A percentile compares a stretch with the other conserved stretches of the same genome.
Evolutionary conservation across 2,797 vertebrate species (phyloP).

Genomic region (Sciurus vulgaris): DNA sequence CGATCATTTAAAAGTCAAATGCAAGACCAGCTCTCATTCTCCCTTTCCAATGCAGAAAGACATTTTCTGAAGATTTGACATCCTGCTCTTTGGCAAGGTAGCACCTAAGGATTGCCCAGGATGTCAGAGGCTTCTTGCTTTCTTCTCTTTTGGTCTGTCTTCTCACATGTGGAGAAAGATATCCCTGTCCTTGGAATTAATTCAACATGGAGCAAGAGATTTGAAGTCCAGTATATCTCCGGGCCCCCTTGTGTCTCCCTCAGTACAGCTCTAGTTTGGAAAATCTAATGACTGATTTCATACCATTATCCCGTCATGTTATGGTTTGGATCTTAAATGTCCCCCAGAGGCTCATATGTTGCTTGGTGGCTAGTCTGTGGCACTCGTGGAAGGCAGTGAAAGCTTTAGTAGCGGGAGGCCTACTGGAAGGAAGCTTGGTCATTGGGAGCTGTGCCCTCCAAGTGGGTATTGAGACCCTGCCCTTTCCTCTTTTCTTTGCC

Average conservation of each 20-base stretch:
- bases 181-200: background rate
- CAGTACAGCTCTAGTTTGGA: background rate
- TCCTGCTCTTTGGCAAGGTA: background rate
- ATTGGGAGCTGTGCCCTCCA: background rate
- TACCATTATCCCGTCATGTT: background rate
- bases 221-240: background rate
- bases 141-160: background rate
- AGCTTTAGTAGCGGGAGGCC: background rate
- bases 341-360: too few relatives aligned
- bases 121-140: background rate
- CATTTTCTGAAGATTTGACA: conserved; percentile 36
- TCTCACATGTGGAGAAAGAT: background rate
- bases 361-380: too few relatives aligned
- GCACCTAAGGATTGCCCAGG: background rate
- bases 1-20: conserved; percentile 66
- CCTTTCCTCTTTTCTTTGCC: background rate
- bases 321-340: background rate
- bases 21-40: background rate
- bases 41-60: conserved; percentile 39
- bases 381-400: background rate
- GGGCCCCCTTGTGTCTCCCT: background rate
- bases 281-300: background rate
- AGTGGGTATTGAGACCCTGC: too few relatives aligned
- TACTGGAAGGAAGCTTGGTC: background rate
- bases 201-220: background rate